Percentiles rank a stretch among this genome's conserved stretches.
These are phyloP conservation scores for Poecile montanus DNA, from an alignment of 2,797 vertebrate species.

Conservation along the genomic window DNA sequence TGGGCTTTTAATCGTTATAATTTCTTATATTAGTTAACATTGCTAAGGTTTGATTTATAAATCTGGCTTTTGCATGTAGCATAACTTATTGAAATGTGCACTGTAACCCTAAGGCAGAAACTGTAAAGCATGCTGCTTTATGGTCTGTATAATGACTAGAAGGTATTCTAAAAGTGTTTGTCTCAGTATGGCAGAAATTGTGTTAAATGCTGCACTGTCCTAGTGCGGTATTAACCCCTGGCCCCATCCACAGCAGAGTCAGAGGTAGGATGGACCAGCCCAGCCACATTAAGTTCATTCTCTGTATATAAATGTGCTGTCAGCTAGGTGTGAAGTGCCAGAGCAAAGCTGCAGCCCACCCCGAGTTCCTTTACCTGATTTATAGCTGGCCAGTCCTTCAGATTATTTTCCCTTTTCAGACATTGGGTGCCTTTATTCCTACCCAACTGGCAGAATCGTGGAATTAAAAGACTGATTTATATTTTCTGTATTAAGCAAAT, in stretches of 20 bases:
- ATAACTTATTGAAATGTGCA: neutral
- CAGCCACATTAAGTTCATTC: neutral
- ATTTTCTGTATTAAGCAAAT: neutral
- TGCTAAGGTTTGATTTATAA: neutral
- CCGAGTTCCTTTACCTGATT: neutral
- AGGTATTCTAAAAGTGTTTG: neutral
- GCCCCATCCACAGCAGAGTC: neutral
- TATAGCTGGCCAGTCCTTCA: neutral
- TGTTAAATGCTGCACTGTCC: neutral
- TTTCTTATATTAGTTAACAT: neutral
- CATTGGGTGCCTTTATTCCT: neutral
- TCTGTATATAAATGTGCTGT: neutral
- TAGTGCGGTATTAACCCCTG: neutral
- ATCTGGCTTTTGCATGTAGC: neutral
- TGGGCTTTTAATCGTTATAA: neutral
- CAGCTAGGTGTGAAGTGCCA: neutral
- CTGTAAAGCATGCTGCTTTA: neutral
- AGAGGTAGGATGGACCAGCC: neutral
- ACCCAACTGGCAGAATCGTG: neutral
- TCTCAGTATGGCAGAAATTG: neutral
- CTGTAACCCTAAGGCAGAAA: neutral
- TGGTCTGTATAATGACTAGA: neutral
- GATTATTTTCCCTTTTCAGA: neutral
- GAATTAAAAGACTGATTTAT: slow-evolving; percentile 13
- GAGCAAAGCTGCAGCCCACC: neutral